phyloP scores from a whole-genome alignment of 1,140 invertebrate species.

The Lepidotrigona ventralis region DNA sequence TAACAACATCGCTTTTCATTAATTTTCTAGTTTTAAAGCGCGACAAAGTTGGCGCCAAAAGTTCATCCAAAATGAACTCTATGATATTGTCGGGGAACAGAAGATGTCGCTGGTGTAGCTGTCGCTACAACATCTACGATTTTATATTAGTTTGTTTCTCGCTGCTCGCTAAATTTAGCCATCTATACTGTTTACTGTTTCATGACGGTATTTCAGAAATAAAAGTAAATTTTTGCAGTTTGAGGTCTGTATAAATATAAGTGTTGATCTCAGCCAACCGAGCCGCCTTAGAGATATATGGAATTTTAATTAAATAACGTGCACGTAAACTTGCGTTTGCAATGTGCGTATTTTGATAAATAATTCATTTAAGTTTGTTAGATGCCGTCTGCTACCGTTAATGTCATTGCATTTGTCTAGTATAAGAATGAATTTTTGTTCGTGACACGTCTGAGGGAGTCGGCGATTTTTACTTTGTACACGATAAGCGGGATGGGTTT shows the following conservation, averaged over 20 bases:
- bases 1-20: no score
- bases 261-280: constrained; percentile 68
- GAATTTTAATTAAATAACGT: constrained; percentile 29
- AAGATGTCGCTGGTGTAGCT: no score
- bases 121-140: no score
- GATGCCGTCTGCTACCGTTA: neutral
- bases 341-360: constrained; percentile 10
- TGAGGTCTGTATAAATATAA: constrained; percentile 65
- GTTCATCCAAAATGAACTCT: no score
- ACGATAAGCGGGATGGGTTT: constrained; percentile 86
- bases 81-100: no score
- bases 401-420: constrained; percentile 16
- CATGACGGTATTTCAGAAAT: constrained; percentile 61
- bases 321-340: constrained; percentile 15
- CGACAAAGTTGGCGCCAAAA: no score
- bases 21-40: no score
- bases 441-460: constrained; percentile 29
- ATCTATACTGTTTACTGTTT: constrained; percentile 1
- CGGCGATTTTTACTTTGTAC: constrained; percentile 8
- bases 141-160: neutral
- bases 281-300: constrained; percentile 29
- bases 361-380: constrained; percentile 6
- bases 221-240: constrained; percentile 61
- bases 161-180: neutral
- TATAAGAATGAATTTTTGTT: constrained; percentile 44